A percentile compares a stretch with the other conserved stretches of the same genome.
These are phyloP conservation scores for Leptopilina clavipes DNA, from an alignment of 1,140 invertebrate genomes.

Conservation along the genomic window DNA sequence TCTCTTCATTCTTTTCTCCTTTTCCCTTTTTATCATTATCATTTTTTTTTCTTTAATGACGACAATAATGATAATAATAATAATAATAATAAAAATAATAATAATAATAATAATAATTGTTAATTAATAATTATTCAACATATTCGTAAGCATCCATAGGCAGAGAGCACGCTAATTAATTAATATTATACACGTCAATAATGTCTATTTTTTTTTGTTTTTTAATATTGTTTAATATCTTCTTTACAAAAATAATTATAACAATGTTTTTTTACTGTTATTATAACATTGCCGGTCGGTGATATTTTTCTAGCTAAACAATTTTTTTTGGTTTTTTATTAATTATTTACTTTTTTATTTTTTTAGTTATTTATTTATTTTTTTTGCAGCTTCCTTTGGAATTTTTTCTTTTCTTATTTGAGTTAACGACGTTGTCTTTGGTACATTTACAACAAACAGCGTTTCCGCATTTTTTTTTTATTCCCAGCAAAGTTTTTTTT, in stretches of 20 bases:
- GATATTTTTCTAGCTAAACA: constrained; percentile 63
- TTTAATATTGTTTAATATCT: constrained; percentile 40
- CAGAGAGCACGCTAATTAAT: constrained; percentile 64
- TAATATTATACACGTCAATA: constrained; percentile 65
- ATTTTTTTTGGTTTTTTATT: constrained; percentile 52
- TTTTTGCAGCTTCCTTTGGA: constrained; percentile 57
- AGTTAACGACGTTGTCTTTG: constrained; percentile 71
- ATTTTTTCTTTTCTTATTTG: constrained; percentile 61
- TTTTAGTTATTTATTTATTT: constrained; percentile 40
- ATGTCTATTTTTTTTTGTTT: constrained; percentile 51
- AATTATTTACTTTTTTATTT: too few relatives aligned
- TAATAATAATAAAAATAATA: too few relatives aligned
- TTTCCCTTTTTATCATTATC: too few relatives aligned
- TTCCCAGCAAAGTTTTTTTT: background rate
- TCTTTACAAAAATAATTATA: constrained; percentile 72
- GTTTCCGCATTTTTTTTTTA: constrained; percentile 55
- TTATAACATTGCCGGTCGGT: constrained; percentile 65
- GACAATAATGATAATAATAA: constrained; percentile 62
- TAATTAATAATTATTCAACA: constrained; percentile 66
- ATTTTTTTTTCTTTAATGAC: constrained; percentile 33
- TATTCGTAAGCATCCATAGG: constrained; percentile 69
- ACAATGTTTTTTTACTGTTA: constrained; percentile 62
- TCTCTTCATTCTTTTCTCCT: too few relatives aligned
- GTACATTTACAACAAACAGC: constrained; percentile 72
- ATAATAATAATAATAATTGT: too few relatives aligned